phyloP scores from a whole-genome alignment of 2,113 vertebrate species.

The Mesitornis unicolor region DNA sequence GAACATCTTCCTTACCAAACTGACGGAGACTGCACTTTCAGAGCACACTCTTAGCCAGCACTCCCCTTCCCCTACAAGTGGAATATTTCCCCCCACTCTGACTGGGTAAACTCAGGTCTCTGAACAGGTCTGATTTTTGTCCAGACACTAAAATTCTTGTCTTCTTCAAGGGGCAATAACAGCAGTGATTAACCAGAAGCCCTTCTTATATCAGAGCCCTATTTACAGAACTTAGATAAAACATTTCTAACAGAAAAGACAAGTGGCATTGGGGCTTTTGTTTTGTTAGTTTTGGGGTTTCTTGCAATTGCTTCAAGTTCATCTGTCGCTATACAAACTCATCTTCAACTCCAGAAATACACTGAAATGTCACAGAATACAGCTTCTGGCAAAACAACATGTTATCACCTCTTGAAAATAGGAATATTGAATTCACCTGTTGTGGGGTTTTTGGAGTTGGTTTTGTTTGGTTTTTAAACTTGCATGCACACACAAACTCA shows the following conservation, averaged over 20 bases:
- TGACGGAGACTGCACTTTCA: background rate
- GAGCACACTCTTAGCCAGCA: background rate
- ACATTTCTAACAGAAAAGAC: background rate
- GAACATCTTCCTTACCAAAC: background rate
- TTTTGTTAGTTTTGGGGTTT: background rate
- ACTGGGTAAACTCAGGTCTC: background rate
- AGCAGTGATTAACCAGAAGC: background rate
- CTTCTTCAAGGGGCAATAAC: background rate
- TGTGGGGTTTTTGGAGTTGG: fast-evolving
- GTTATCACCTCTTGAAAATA: background rate
- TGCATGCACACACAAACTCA: background rate
- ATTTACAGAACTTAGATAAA: background rate
- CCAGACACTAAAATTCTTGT: background rate
- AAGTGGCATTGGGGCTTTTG: background rate
- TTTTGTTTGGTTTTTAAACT: background rate
- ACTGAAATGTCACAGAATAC: background rate
- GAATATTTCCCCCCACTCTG: too few species aligned
- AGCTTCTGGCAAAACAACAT: background rate
- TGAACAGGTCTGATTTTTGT: background rate
- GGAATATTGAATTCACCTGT: background rate
- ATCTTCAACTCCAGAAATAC: background rate
- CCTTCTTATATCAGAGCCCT: background rate
- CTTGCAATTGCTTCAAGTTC: background rate
- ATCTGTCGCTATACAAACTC: background rate
- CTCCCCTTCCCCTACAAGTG: background rate